A percentile compares a stretch with the other conserved stretches of the same genome.
These are phyloP conservation scores for Augochlorella aurata DNA, from an alignment of 2,888 invertebrate species.

Conservation along the genomic window DNA sequence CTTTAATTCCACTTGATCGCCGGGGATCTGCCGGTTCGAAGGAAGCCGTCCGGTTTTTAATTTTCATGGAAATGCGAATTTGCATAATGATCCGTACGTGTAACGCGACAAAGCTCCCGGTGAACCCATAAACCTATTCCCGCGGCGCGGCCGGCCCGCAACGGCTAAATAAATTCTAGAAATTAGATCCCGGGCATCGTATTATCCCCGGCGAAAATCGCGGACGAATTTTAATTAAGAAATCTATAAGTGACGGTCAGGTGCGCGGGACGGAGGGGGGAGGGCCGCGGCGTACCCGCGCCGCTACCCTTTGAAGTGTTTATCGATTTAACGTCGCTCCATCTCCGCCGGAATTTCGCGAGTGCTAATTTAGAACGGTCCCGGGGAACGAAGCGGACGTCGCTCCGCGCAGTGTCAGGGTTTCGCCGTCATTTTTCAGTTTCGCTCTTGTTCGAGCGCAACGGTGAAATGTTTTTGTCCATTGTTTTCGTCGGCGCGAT, in stretches of 20 bases:
- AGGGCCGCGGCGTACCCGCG: too few relatives aligned
- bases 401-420: neutral
- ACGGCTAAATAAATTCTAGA: neutral
- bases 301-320: neutral
- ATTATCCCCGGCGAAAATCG: neutral
- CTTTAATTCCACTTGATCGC: neutral
- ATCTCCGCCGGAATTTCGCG: neutral
- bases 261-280: too few relatives aligned
- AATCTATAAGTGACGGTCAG: neutral
- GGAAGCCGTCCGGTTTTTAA: neutral
- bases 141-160: neutral
- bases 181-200: neutral
- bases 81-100: neutral
- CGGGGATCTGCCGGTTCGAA: neutral
- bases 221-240: neutral
- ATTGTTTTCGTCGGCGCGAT: slow-evolving; percentile 22
- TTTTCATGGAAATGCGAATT: neutral
- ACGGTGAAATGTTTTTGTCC: slow-evolving; percentile 1
- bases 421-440: neutral
- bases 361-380: neutral
- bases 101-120: neutral
- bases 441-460: neutral
- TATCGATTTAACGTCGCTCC: neutral
- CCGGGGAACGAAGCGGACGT: neutral
- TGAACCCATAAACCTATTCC: neutral